Conservation (phyloP, 2,888 invertebrate genomes). For the Mantis religiosa region DNA sequence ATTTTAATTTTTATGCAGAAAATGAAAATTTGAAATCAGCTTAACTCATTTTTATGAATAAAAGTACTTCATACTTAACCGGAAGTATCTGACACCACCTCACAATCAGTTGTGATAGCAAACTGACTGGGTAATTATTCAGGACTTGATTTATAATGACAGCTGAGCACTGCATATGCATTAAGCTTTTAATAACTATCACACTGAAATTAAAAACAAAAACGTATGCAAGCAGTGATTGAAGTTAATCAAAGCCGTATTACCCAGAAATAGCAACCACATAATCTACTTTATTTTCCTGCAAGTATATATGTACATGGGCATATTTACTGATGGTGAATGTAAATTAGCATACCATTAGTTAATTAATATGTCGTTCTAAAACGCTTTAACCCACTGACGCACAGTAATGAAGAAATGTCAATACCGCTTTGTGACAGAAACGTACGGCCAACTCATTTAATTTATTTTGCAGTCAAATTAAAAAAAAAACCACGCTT, state of each 20-base stretch:
- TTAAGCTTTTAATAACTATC: neutral
- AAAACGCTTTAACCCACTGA: neutral
- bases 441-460: neutral
- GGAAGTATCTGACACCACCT: no score
- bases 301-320: neutral
- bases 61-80: no score
- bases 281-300: neutral
- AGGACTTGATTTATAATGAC: no score
- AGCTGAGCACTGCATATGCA: neutral
- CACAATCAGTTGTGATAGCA: no score
- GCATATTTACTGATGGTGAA: neutral
- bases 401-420: neutral
- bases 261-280: neutral
- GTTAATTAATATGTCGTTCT: neutral
- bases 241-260: neutral
- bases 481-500: neutral
- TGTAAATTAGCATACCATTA: neutral
- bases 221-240: neutral
- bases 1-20: no score
- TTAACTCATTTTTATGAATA: no score
- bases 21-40: no score
- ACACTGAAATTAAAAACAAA: neutral
- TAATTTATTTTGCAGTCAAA: neutral
- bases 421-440: neutral
- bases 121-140: no score